Base-by-base conservation (phyloP, 2,113 vertebrate species). In the Tautogolabrus adspersus region DNA sequence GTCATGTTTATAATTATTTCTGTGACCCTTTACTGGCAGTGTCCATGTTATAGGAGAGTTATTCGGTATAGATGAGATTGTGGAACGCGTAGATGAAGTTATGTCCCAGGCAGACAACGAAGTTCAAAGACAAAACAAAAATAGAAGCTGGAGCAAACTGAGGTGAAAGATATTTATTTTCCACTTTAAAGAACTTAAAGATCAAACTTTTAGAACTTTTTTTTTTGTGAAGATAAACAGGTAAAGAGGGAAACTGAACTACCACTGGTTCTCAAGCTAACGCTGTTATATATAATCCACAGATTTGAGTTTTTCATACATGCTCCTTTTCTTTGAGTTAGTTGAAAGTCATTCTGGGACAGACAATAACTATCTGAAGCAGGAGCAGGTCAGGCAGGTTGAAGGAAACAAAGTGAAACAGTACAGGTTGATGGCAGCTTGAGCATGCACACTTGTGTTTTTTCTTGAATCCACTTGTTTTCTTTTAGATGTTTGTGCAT, bases 401-500 rank as follows among this genome's bases (percentile, higher is more conserved):
- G 44, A 46, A 9, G 10, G 10, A n/a, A n/a, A n/a, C n/a, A n/a
- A 46, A 47, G 44, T 16, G 5, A 47, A 15, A 47, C 13, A 4
- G 11, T 16, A 16, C 44, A 47, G 13, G 44, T 47, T 15, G 15
- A 47, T 47, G 44, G 11, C 44, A 15, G 13, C 37, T 38, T 38
- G 37, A 38, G 8, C 8, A 38, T 38, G 11, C 44, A 15, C 44
- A 46, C 46, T 49, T 19, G 47, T 8, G 47, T 49, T 74, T 72
- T 49, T 64, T 21, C 52, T 37, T 10, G 8, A 12, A 40, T 49
- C 61, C 21, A n/a, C 37, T 75, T 81, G 65, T 72, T 82, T 57
- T 76, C 47, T 56, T 47, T 58, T 40, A 55, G 38, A 23, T 71
- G 67, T 89, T 78, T 79, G 69, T 71, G 38, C 74, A 30, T 66